phyloP scores from a whole-genome alignment of 2,797 vertebrate species.

The Aeoliscus strigatus region DNA sequence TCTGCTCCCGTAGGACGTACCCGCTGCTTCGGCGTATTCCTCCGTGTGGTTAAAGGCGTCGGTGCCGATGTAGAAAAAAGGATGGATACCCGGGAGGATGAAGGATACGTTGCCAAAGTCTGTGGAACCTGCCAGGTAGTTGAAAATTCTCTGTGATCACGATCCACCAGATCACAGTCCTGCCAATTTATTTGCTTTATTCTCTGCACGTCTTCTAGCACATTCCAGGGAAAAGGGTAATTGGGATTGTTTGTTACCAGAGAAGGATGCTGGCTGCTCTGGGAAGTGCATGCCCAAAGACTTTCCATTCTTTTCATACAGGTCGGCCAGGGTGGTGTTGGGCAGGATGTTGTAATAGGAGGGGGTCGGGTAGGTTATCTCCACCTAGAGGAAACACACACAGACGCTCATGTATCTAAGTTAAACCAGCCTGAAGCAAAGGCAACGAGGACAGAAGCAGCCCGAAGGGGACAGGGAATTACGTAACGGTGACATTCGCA shows the following conservation, averaged over 20 bases:
- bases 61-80: conserved; percentile 86
- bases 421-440: conserved; percentile 25
- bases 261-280: conserved; percentile 36
- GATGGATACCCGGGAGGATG: conserved; percentile 83
- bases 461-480: conserved; percentile 33
- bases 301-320: conserved; percentile 80
- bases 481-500: conserved; percentile 21
- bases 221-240: conserved; percentile 1
- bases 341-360: conserved; percentile 83
- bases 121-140: conserved; percentile 77
- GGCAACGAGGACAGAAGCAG: conserved; percentile 25
- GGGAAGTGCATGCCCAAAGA: conserved; percentile 82
- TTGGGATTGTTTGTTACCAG: conserved; percentile 43
- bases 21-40: conserved; percentile 82
- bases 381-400: conserved; percentile 69
- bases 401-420: not conserved
- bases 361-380: conserved; percentile 69
- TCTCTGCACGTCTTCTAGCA: conserved; percentile 9
- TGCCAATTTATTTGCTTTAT: not conserved
- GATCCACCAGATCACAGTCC: not conserved
- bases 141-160: conserved; percentile 19
- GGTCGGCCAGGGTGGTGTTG: conserved; percentile 76
- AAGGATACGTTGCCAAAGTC: conserved; percentile 88
- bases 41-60: conserved; percentile 84
- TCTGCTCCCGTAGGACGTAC: conserved; percentile 49